These are phyloP conservation scores for Oreochromis niloticus DNA, from an alignment of 2,113 vertebrate species.

Conservation along the genomic window DNA sequence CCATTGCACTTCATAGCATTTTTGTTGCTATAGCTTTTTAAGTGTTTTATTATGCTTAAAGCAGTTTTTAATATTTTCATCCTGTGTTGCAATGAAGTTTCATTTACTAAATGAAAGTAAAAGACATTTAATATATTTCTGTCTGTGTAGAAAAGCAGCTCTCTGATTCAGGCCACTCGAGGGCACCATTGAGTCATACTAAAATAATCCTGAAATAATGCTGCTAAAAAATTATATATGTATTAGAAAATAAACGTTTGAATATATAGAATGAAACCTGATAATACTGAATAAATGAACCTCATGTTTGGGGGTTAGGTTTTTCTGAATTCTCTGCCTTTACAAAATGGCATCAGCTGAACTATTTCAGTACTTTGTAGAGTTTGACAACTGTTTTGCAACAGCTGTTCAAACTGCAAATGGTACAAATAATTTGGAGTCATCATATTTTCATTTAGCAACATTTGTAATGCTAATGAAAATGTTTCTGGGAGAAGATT, in stretches of 20 bases:
- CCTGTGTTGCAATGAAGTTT: not conserved
- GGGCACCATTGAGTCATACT: slow-evolving; percentile 45
- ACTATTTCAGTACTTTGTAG: not conserved
- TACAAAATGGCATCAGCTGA: not conserved
- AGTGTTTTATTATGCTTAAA: not conserved
- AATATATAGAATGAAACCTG: not conserved
- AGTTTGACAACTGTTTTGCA: not conserved
- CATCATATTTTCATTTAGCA: too few relatives aligned
- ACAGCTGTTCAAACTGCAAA: not conserved
- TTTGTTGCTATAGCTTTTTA: not conserved
- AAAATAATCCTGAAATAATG: not conserved
- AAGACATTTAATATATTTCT: not conserved
- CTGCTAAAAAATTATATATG: not conserved
- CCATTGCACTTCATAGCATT: not conserved
- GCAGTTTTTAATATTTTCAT: not conserved
- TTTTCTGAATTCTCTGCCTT: not conserved
- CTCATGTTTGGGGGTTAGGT: not conserved
- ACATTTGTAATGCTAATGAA: too few relatives aligned
- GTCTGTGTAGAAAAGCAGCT: not conserved
- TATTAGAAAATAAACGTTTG: not conserved
- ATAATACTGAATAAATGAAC: not conserved
- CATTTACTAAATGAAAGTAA: not conserved
- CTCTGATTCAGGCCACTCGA: slow-evolving; percentile 30
- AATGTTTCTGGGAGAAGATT: too few relatives aligned
- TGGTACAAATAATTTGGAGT: not conserved